Conservation (phyloP, 2,797 vertebrate genomes). For the Notolabrus celidotus region DNA sequence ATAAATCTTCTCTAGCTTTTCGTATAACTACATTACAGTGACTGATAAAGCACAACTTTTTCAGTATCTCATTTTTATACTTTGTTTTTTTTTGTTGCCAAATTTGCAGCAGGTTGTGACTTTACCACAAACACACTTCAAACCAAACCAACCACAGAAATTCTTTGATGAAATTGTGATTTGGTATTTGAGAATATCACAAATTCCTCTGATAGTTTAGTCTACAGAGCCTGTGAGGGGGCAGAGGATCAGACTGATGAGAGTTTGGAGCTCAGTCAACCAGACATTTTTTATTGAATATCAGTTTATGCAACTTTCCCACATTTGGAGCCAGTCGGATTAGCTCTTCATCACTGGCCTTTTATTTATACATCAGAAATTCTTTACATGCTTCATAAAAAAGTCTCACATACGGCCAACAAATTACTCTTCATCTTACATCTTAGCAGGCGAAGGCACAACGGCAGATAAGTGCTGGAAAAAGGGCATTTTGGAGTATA, state of each 20-base stretch:
- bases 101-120: neutral
- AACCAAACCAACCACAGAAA: constrained; percentile 12
- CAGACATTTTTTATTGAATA: constrained; percentile 73
- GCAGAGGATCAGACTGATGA: constrained; percentile 53
- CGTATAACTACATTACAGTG: no score
- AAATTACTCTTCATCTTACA: constrained; percentile 44
- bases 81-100: no score
- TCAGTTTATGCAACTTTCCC: constrained; percentile 70
- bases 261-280: constrained; percentile 66
- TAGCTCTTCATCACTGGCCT: constrained; percentile 70
- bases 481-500: constrained; percentile 59
- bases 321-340: constrained; percentile 71
- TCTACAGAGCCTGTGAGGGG: constrained; percentile 50
- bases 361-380: constrained; percentile 76
- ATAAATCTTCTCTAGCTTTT: no score
- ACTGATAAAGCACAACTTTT: no score
- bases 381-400: constrained; percentile 70
- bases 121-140: constrained; percentile 1
- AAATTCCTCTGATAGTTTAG: constrained; percentile 71
- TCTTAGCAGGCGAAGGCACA: constrained; percentile 28
- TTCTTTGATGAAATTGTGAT: constrained; percentile 35
- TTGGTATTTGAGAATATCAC: constrained; percentile 39
- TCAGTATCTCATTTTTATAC: no score
- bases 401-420: constrained; percentile 38
- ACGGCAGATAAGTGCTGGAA: constrained; percentile 55